Evolutionary conservation across 1,140 invertebrate species (phyloP).

Genomic region (Dendrolimus kikuchii): DNA sequence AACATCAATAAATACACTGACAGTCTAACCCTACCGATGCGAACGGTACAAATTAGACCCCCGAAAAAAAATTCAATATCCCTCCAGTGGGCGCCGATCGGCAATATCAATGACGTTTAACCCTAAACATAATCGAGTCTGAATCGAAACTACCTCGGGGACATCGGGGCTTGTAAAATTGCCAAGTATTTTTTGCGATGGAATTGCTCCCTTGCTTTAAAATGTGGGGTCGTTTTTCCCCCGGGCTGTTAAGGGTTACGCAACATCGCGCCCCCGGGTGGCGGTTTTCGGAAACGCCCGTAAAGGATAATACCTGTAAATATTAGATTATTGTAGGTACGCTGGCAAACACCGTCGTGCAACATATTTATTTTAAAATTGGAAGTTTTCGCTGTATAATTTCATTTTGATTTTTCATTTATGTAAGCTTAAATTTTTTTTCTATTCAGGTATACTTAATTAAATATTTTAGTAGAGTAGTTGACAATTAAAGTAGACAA

Average conservation of each 20-base stretch:
- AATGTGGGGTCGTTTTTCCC: slow-evolving; percentile 36
- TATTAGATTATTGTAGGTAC: too few relatives aligned
- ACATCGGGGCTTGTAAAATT: slow-evolving; percentile 58
- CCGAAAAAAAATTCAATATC: slow-evolving; percentile 55
- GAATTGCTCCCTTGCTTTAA: slow-evolving; percentile 56
- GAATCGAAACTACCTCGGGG: slow-evolving; percentile 68
- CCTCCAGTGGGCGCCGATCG: slow-evolving; percentile 45
- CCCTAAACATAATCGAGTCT: slow-evolving; percentile 66
- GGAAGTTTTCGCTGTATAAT: too few relatives aligned
- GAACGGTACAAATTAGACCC: slow-evolving; percentile 62
- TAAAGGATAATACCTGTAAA: slow-evolving; percentile 14
- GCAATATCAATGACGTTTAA: slow-evolving; percentile 69
- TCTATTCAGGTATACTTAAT: too few relatives aligned
- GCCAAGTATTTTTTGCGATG: slow-evolving; percentile 65
- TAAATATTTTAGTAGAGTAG: too few relatives aligned
- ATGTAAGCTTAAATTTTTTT: too few relatives aligned
- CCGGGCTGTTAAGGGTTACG: slow-evolving; percentile 31
- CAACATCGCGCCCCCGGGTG: slow-evolving; percentile 14
- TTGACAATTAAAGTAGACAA: too few relatives aligned
- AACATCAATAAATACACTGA: slow-evolving; percentile 51
- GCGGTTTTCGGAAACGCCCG: slow-evolving; percentile 10
- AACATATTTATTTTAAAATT: too few relatives aligned
- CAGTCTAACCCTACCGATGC: slow-evolving; percentile 44
- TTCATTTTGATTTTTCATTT: too few relatives aligned
- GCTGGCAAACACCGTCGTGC: too few relatives aligned